Conservation (phyloP, 2,888 invertebrate genomes). For the Charanyca ferruginea region DNA sequence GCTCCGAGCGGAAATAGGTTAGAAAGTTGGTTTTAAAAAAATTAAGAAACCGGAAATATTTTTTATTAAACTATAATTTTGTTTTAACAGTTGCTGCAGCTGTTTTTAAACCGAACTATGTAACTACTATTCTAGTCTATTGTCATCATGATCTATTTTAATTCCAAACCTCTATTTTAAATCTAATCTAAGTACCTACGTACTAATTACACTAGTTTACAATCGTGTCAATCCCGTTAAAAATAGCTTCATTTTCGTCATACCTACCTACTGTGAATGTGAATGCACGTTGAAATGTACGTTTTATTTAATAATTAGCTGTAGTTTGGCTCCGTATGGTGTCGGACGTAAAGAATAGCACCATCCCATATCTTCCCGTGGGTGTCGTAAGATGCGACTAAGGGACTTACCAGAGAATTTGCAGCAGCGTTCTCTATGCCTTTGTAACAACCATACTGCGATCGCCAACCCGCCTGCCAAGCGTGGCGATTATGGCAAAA, state of each 20-base stretch:
- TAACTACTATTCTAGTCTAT: neutral
- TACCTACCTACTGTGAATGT: neutral
- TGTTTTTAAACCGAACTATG: neutral
- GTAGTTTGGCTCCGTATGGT: too few relatives aligned
- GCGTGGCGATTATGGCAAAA: too few relatives aligned
- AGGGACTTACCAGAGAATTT: too few relatives aligned
- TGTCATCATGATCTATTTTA: conserved; percentile 15
- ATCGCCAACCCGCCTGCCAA: too few relatives aligned
- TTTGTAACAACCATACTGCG: too few relatives aligned
- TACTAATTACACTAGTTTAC: conserved; percentile 19
- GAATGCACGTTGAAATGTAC: neutral
- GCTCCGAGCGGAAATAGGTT: conserved; percentile 14
- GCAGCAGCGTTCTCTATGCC: too few relatives aligned
- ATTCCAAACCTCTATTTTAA: too few relatives aligned
- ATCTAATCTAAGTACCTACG: too few relatives aligned
- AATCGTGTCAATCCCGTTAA: conserved; percentile 36
- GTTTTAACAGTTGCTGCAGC: neutral
- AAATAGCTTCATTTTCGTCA: conserved; percentile 35
- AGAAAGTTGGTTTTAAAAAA: neutral
- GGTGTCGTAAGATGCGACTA: too few relatives aligned
- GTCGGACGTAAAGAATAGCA: too few relatives aligned
- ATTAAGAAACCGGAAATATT: neutral
- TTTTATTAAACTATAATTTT: neutral
- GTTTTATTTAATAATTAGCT: conserved; percentile 12
- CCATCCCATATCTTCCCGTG: too few relatives aligned